Evolutionary conservation across 2,797 vertebrate genomes (phyloP), one percentile per base, ranked within the genome.

Genomic region (Valencia hispanica): DNA sequence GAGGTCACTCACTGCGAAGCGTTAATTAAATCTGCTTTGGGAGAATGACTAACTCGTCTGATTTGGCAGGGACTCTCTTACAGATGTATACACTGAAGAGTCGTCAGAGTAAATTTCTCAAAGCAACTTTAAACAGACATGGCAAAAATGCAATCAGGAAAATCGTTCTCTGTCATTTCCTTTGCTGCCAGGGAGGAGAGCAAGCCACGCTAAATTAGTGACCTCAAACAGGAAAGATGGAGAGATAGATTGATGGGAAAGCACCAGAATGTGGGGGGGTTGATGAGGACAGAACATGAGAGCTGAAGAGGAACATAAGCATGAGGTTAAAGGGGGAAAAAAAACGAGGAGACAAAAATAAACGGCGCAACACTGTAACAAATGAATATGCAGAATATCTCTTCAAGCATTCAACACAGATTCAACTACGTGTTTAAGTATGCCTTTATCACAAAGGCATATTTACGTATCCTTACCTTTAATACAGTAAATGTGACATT

Each of bases 221-320:
- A 78, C 65, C 78, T 89, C 78, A 82, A 88, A 90, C 89, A 87
- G 84, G 88, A 91, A 89, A 88, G 80, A 91, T 77, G 79, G 79
- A 55, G 4, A 83, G 87, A 90, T 78, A 80, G 79, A 86, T 34
- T 81, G 82, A 86, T 85, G 77, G 65, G 53, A 74, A 79, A 72
- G n/a, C 47, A 53, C 43, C 48, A 55, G 39, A 27, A 25, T 30
- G 50, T 51, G 69, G 53, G 55, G n/a, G 51, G 61, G 47, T 18
- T 79, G 71, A 70, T 30, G n/a, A 77, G 48, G 71, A 48, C 22
- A 72, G 72, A 77, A 63, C 69, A 84, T 41, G 68, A 72, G 76
- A 79, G 72, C 34, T 79, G 74, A 81, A 45, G 66, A 66, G 34
- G 39, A 79, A 83, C 50, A 53, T 47, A 47, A 39, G 66, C 30